Conservation (phyloP, 1,140 invertebrate species). For the Anastrepha ludens region DNA sequence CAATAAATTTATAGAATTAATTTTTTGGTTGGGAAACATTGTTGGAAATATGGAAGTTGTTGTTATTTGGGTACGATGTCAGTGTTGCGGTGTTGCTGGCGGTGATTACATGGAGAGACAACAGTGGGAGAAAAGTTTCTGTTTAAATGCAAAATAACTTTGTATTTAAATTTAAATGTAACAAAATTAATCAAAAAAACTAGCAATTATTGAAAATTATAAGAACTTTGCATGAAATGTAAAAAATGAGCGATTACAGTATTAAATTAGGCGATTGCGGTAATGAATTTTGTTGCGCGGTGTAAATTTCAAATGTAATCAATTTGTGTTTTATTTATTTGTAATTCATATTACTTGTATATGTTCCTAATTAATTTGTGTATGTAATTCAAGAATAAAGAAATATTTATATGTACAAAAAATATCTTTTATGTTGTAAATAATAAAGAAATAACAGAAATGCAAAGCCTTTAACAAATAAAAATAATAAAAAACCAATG, state of each 20-base stretch:
- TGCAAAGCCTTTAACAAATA: too few relatives aligned
- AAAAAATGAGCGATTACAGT: conserved; percentile 28
- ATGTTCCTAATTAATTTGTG: conserved; percentile 45
- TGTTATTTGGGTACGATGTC: too few relatives aligned
- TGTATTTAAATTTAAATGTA: too few relatives aligned
- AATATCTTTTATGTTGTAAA: conserved; percentile 9
- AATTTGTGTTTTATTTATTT: conserved; percentile 20
- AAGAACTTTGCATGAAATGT: background rate
- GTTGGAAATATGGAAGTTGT: background rate
- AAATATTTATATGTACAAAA: background rate
- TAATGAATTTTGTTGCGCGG: background rate
- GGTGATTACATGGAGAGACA: background rate
- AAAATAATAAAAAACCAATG: background rate
- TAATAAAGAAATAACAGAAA: too few relatives aligned
- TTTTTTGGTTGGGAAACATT: background rate
- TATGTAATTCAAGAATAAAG: background rate
- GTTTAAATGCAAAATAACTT: too few relatives aligned
- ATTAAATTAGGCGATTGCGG: conserved; percentile 42
- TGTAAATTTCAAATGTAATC: conserved; percentile 18
- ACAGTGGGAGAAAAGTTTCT: too few relatives aligned
- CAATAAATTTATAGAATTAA: background rate
- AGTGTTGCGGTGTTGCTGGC: background rate
- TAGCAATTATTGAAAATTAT: background rate
- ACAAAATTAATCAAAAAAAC: too few relatives aligned
- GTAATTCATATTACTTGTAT: background rate